phyloP scores from a whole-genome alignment of 2,113 vertebrate species.

The Microcebus jonahi region DNA sequence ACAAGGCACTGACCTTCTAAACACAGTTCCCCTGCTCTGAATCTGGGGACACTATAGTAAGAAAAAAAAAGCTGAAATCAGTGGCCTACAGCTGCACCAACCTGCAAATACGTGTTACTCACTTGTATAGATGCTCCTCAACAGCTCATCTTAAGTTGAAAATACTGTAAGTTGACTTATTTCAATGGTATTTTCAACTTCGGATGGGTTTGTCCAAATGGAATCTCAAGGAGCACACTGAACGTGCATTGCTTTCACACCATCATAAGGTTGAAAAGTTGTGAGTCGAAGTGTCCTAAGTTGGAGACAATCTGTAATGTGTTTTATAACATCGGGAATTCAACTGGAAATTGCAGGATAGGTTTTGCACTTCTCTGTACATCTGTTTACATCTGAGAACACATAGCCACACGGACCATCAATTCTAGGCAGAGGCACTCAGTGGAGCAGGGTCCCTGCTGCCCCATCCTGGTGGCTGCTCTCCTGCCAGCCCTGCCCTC shows the following conservation, averaged over 20 bases:
- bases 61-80: background rate
- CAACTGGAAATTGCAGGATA: background rate
- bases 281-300: background rate
- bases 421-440: rapidly evolving
- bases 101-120: rapidly evolving
- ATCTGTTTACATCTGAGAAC: background rate
- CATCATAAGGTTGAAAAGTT: background rate
- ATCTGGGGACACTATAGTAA: rapidly evolving
- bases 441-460: background rate
- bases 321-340: background rate
- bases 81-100: rapidly evolving
- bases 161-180: background rate
- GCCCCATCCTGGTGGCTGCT: background rate
- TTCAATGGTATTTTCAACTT: background rate
- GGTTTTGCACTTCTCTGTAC: background rate
- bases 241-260: background rate
- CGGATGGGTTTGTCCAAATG: background rate
- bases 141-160: background rate
- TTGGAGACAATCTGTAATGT: background rate
- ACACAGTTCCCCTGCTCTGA: background rate
- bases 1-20: background rate
- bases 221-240: background rate
- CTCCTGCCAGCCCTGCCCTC: background rate
- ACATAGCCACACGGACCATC: rapidly evolving
- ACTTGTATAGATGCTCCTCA: background rate